Conservation (phyloP, 2,888 invertebrate genomes). For the Campoletis raptor region DNA sequence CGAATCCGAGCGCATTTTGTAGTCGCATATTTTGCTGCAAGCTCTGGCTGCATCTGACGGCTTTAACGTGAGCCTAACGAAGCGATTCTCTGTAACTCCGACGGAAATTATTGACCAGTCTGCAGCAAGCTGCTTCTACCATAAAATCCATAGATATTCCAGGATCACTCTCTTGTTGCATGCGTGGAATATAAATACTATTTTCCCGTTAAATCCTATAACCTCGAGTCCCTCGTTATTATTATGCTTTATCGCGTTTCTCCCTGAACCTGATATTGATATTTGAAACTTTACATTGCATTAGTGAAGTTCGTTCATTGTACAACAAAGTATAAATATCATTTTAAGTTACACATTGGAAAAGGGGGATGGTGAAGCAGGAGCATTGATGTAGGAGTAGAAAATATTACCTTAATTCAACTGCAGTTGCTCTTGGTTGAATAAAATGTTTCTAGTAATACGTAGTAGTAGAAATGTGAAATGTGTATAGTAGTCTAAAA, state of each 20-base stretch:
- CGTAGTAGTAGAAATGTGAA: too few species aligned
- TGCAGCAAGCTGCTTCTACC: conserved; percentile 11
- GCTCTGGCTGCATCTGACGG: conserved; percentile 48
- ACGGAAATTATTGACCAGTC: conserved; percentile 61
- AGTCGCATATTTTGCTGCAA: conserved; percentile 22
- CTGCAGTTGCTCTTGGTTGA: too few species aligned
- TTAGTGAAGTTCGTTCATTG: conserved; percentile 28
- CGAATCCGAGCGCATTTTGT: conserved; percentile 27
- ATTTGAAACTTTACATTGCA: conserved; percentile 33
- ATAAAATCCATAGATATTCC: conserved; percentile 13
- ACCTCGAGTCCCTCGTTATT: conserved; percentile 26
- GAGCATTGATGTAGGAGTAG: too few species aligned
- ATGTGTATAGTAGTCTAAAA: too few species aligned
- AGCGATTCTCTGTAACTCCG: conserved; percentile 56
- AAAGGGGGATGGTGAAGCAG: too few species aligned
- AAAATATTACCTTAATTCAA: too few species aligned
- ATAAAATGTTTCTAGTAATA: too few species aligned
- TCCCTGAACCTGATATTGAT: conserved; percentile 32
- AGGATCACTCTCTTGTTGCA: background rate
- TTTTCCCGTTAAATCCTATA: conserved; percentile 20
- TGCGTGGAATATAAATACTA: conserved; percentile 37
- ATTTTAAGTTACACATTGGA: too few species aligned
- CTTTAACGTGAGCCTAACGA: conserved; percentile 62
- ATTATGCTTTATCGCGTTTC: conserved; percentile 37
- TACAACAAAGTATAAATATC: too few species aligned